These are phyloP conservation scores for Argynnis bischoffii DNA, from an alignment of 2,888 invertebrate species.

Conservation along the genomic window DNA sequence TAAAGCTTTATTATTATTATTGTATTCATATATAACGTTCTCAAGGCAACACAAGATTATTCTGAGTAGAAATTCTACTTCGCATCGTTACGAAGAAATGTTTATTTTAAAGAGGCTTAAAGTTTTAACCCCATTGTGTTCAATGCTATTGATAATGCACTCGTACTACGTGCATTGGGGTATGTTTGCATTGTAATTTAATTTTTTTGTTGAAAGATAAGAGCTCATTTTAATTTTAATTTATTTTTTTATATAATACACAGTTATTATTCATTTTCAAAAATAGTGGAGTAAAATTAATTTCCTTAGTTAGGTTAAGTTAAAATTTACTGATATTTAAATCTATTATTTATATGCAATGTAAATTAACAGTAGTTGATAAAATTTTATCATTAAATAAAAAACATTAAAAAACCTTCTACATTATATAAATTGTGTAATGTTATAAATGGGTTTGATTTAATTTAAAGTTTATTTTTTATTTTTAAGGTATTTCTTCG, in stretches of 20 bases:
- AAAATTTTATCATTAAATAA: too few species aligned
- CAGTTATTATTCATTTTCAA: conserved; percentile 3
- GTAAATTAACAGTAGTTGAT: too few species aligned
- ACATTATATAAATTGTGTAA: too few species aligned
- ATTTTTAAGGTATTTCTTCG: too few species aligned
- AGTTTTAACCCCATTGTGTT: conserved; percentile 6
- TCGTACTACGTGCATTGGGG: conserved; percentile 1
- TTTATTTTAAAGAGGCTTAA: conserved; percentile 14
- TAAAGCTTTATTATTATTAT: too few species aligned
- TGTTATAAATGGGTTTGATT: too few species aligned
- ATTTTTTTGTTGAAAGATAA: conserved; percentile 2
- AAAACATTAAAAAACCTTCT: too few species aligned
- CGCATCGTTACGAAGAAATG: conserved; percentile 13
- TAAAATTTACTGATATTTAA: too few species aligned
- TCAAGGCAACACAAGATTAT: conserved; percentile 10
- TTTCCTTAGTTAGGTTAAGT: too few species aligned
- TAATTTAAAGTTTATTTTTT: too few species aligned
- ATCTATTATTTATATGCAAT: too few species aligned
- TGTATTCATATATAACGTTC: neutral
- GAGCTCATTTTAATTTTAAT: conserved; percentile 16
- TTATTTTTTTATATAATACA: conserved; percentile 1
- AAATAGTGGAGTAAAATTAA: neutral
- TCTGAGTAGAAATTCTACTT: conserved; percentile 4
- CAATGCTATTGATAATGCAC: conserved; percentile 8
- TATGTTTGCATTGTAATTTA: neutral